These are phyloP conservation scores for Helicorthomorpha holstii DNA, from an alignment of 1,140 invertebrate genomes.

Conservation along the genomic window DNA sequence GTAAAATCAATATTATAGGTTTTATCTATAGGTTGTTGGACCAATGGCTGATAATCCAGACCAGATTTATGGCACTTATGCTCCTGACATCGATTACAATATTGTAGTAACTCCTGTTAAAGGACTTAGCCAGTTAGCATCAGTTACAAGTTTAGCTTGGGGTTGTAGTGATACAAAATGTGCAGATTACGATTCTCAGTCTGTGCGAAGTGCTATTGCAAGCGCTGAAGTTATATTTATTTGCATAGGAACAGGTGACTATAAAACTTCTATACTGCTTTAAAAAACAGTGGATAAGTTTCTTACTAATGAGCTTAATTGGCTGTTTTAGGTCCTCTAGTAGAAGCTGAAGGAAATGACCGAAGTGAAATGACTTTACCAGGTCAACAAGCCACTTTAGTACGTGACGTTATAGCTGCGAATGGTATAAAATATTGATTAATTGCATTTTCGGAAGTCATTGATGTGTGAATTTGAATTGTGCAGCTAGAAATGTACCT, in stretches of 20 bases:
- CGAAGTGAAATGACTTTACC: conserved; percentile 10
- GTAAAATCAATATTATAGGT: neutral
- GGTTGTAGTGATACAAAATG: conserved; percentile 18
- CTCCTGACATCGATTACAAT: conserved; percentile 14
- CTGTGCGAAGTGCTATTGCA: conserved; percentile 16
- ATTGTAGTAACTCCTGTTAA: conserved; percentile 19
- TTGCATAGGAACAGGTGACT: conserved; percentile 24
- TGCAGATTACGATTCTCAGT: conserved; percentile 13
- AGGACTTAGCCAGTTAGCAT: conserved; percentile 14
- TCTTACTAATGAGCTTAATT: too few species aligned
- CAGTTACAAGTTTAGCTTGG: conserved; percentile 11
- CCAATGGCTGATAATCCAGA: conserved; percentile 23
- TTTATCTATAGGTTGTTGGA: conserved; percentile 16
- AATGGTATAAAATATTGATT: neutral
- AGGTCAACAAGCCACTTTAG: conserved; percentile 11
- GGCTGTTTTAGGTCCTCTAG: neutral
- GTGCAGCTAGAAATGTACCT: neutral
- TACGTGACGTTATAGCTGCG: conserved; percentile 9
- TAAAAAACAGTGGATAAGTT: neutral
- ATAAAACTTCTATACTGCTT: neutral
- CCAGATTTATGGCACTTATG: conserved; percentile 22
- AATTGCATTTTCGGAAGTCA: neutral
- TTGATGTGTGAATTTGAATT: too few species aligned
- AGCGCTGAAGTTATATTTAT: conserved; percentile 20
- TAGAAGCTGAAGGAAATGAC: conserved; percentile 13